These are phyloP conservation scores for Eciton burchellii DNA, from an alignment of 1,140 invertebrate species.

Conservation along the genomic window DNA sequence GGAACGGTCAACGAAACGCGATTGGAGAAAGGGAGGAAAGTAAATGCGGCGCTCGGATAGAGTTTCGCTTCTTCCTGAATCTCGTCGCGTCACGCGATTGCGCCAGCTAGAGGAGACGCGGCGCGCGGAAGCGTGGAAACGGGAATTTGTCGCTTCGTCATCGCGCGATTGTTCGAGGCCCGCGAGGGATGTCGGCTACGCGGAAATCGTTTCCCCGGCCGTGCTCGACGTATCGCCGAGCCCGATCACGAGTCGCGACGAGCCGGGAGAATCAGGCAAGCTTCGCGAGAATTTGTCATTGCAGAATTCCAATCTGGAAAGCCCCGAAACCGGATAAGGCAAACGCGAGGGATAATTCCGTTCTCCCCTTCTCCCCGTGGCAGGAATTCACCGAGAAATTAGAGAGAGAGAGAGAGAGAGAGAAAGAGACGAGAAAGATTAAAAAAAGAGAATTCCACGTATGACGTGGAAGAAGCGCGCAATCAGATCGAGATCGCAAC, in stretches of 20 bases:
- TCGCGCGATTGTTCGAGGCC: neutral
- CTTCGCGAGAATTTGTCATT: neutral
- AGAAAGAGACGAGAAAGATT: too few species aligned
- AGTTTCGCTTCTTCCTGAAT: conserved; percentile 71
- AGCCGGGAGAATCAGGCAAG: neutral
- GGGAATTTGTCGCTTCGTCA: conserved; percentile 32
- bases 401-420: too few species aligned
- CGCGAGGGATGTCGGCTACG: conserved; percentile 4
- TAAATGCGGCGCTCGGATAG: conserved; percentile 48
- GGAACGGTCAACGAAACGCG: neutral
- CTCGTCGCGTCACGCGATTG: conserved; percentile 52
- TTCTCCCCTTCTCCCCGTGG: neutral
- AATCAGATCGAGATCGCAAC: neutral
- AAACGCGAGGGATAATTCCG: neutral
- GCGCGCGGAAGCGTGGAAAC: conserved; percentile 53
- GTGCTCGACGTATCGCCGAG: conserved; percentile 34
- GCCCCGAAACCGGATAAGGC: neutral
- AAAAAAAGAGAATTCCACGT: too few species aligned
- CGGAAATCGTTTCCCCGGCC: conserved; percentile 45
- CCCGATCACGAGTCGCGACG: neutral
- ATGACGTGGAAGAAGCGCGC: too few species aligned
- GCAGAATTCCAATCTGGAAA: neutral
- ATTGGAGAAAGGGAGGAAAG: neutral
- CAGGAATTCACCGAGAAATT: neutral
- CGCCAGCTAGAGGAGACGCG: conserved; percentile 38